Conservation (phyloP, 2,113 vertebrate species). For the Electrona antarctica region DNA sequence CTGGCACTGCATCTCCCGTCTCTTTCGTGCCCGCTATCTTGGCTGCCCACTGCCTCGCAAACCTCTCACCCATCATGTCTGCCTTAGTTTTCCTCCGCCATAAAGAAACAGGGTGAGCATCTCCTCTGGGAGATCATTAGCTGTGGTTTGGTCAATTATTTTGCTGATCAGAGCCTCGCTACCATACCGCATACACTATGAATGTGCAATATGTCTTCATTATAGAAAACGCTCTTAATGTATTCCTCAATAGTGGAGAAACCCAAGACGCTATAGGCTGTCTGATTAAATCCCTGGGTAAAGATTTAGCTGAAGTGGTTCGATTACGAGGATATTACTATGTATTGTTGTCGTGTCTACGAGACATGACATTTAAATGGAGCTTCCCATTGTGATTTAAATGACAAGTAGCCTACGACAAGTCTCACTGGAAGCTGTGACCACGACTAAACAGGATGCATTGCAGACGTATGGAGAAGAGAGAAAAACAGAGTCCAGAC, state of each 20-base stretch:
- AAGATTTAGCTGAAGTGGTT: constrained; percentile 42
- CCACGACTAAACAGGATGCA: not conserved
- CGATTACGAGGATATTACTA: constrained; percentile 46
- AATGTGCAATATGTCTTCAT: constrained; percentile 65
- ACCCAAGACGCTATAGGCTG: constrained; percentile 42
- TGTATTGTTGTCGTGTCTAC: constrained; percentile 53
- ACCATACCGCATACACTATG: not conserved
- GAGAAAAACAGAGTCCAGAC: not conserved
- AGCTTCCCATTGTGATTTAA: constrained; percentile 35
- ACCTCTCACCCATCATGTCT: constrained; percentile 34
- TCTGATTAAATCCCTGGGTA: constrained; percentile 62
- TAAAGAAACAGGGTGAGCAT: constrained; percentile 29
- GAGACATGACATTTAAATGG: constrained; percentile 49
- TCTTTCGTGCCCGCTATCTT: constrained; percentile 13
- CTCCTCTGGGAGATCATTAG: constrained; percentile 65
- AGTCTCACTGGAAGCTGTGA: constrained; percentile 28
- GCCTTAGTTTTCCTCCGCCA: constrained; percentile 21
- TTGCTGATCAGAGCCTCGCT: constrained; percentile 46
- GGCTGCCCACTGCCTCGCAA: constrained; percentile 28
- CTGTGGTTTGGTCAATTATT: constrained; percentile 52
- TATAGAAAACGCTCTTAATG: constrained; percentile 59
- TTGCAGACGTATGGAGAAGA: not conserved
- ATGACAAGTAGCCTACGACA: constrained; percentile 13
- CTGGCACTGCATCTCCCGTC: constrained; percentile 23
- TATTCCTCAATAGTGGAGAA: constrained; percentile 42